A percentile compares a stretch with the other conserved stretches of the same genome.
These are phyloP conservation scores for Neopipo cinnamomea DNA, from an alignment of 2,113 vertebrate genomes.

Conservation along the genomic window DNA sequence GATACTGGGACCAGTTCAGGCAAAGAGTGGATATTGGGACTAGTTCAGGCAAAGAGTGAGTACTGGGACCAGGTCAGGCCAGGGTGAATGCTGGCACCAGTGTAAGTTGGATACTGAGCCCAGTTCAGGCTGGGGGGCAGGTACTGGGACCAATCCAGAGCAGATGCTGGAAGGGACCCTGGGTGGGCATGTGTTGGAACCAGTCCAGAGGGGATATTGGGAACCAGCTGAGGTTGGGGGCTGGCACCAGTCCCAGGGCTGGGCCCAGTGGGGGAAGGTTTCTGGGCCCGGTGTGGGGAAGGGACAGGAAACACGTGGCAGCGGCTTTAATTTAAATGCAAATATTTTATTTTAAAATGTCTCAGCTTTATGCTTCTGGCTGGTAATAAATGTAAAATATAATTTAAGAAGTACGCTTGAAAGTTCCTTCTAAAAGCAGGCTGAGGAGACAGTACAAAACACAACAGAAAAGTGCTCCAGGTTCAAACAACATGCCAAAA, in stretches of 20 bases:
- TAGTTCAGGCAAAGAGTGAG: too few relatives aligned
- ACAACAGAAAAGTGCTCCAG: background rate
- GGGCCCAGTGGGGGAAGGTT: background rate
- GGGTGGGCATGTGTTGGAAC: background rate
- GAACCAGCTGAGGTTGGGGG: background rate
- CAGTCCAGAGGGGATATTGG: background rate
- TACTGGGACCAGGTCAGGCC: background rate
- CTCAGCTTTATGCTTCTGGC: constrained; percentile 16
- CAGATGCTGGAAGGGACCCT: background rate
- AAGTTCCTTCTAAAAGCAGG: constrained; percentile 45
- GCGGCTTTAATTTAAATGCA: constrained; percentile 3
- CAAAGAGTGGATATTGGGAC: background rate
- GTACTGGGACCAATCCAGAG: background rate
- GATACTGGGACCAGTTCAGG: accelerated
- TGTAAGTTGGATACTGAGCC: background rate
- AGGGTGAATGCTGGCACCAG: background rate
- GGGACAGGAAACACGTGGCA: background rate
- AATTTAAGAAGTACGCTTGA: constrained; percentile 34
- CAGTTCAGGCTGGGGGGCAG: background rate
- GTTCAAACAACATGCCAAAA: constrained; percentile 1
- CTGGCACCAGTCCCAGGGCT: background rate
- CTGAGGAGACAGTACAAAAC: constrained; percentile 11
- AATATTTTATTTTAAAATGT: constrained; percentile 50
- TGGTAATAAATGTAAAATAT: constrained; percentile 49
- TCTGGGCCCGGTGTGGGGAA: background rate